phyloP scores from a whole-genome alignment of 2,888 invertebrate genomes.

The Drosophila cognata region DNA sequence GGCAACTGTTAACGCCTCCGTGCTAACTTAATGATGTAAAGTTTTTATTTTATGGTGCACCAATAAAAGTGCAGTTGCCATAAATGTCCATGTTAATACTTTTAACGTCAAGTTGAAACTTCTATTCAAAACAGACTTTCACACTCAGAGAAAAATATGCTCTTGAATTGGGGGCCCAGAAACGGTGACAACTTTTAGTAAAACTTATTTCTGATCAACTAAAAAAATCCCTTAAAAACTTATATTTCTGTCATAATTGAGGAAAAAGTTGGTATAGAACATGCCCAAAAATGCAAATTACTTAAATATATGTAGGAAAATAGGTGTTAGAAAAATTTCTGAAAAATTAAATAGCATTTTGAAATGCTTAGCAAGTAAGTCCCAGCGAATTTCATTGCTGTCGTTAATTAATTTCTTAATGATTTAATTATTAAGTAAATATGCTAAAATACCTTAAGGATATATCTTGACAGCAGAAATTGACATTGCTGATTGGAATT shows the following conservation, averaged over 20 bases:
- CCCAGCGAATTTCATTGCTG: no score
- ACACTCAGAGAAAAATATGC: background rate
- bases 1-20: background rate
- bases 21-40: background rate
- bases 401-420: background rate
- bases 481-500: background rate
- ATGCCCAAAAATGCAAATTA: background rate
- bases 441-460: background rate
- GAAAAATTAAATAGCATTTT: background rate
- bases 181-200: background rate
- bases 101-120: background rate
- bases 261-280: background rate
- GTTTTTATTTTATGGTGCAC: background rate
- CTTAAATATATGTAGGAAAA: background rate
- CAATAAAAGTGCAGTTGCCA: conserved; percentile 1
- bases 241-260: background rate
- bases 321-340: background rate
- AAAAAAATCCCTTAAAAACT: background rate
- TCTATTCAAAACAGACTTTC: background rate
- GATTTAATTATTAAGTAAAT: background rate
- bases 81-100: conserved; percentile 4
- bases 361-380: background rate
- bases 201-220: background rate
- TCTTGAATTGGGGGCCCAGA: background rate
- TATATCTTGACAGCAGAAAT: background rate